These are phyloP conservation scores for Dicycla oo DNA, from an alignment of 2,888 invertebrate species.

Conservation along the genomic window DNA sequence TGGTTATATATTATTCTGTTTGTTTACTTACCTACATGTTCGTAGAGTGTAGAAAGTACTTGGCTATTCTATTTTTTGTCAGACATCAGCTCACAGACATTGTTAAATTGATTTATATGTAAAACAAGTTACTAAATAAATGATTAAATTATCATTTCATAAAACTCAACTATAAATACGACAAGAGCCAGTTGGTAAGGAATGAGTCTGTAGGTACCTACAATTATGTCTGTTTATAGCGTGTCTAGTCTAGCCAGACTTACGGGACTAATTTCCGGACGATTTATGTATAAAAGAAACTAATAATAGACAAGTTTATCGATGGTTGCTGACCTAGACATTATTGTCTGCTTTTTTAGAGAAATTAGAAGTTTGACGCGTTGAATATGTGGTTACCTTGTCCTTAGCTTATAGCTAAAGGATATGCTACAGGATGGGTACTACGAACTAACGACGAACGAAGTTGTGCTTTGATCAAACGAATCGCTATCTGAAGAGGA, in stretches of 20 bases:
- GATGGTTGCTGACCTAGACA: slow-evolving; percentile 3
- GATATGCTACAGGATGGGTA: background rate
- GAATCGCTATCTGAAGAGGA: too few species aligned
- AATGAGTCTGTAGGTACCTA: background rate
- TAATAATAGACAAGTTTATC: slow-evolving; percentile 29
- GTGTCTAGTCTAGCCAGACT: slow-evolving; percentile 34
- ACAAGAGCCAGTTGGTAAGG: slow-evolving; percentile 4
- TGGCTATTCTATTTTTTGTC: slow-evolving; percentile 7
- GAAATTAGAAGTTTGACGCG: background rate
- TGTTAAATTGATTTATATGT: slow-evolving; percentile 4
- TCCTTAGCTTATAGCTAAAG: background rate
- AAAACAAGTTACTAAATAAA: background rate
- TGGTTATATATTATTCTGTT: background rate
- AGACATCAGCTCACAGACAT: background rate
- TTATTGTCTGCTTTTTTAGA: slow-evolving; percentile 7
- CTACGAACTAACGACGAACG: background rate
- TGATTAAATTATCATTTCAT: background rate
- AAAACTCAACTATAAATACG: background rate
- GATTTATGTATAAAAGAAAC: slow-evolving; percentile 11
- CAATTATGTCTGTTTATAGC: background rate
- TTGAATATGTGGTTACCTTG: background rate
- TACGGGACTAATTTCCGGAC: slow-evolving; percentile 39
- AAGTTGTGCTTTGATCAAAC: background rate
- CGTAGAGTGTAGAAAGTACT: background rate
- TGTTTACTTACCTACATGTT: background rate